Evolutionary conservation across 2,888 invertebrate genomes (phyloP), one percentile per base, ranked within the genome.

Genomic region (Poecilus cupreus): DNA sequence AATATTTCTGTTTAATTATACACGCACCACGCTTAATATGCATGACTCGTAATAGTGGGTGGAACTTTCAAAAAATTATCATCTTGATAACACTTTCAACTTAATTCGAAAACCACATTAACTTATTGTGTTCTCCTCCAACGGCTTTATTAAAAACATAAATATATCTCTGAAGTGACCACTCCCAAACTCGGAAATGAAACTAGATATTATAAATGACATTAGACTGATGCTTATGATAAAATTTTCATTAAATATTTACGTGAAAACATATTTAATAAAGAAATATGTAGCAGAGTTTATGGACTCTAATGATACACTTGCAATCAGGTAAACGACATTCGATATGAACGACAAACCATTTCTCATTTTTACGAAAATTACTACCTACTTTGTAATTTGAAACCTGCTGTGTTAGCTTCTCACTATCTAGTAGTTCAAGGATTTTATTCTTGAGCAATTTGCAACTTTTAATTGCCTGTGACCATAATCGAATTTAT

Each of bases 31-130:
- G 24, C 13, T 72, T 72, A 72, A 46, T 46, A 74, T 46, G 51
- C 74, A 74, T 74, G 51, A 74, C 74, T 74, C 13, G 24, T 49
- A 20, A 74, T 49, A 26, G 74, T 74, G 24, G 74, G 74, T 51
- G 46, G 39, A 32, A 68, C 64, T 37, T 18, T 20, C 60, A 18
- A 68, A 68, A 68, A 68, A 68, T n/a, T 37, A 57, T 13, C 20
- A 68, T 68, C 37, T 51, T 68, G 18, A 68, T 68, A 68, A 68
- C 57, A 32, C 37, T 37, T 32, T 64, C 16, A 37, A 37, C 22
- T 22, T 57, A 11, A 51, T 51, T 51, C 51, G 18, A 20, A 51
- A 24, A 24, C 57, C 24, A 24, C 64, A 68, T 68, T 68, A 16
- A 32, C 13, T 68, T 18, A 37, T 37, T 68, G 18, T 37, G 10